Percentiles rank a stretch among this genome's conserved stretches.
Conservation (phyloP, 2,888 invertebrate genomes). For the Drosophila prostipennis region DNA sequence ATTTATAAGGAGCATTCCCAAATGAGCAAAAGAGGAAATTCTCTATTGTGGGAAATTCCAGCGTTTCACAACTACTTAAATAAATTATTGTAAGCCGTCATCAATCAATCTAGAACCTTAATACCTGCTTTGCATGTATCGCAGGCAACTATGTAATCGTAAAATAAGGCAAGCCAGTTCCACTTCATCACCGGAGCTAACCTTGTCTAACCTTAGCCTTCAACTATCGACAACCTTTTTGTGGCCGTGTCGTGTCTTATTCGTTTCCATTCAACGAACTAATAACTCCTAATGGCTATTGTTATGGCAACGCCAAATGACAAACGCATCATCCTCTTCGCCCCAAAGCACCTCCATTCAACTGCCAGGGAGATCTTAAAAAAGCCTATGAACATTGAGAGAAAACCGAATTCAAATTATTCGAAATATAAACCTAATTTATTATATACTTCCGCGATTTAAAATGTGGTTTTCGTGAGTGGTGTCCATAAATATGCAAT, state of each 20-base stretch:
- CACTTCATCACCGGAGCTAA: slow-evolving; percentile 20
- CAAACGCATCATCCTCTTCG: slow-evolving; percentile 31
- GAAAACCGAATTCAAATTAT: too few relatives aligned
- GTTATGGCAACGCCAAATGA: slow-evolving; percentile 36
- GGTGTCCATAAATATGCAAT: slow-evolving; percentile 50
- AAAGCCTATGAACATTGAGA: not conserved
- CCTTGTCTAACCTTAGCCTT: slow-evolving; percentile 50
- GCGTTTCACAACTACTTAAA: too few relatives aligned
- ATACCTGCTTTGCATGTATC: slow-evolving; percentile 30
- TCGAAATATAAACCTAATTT: too few relatives aligned
- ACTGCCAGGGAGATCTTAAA: not conserved
- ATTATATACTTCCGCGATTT: too few relatives aligned
- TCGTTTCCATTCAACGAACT: slow-evolving; percentile 45
- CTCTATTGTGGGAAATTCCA: too few relatives aligned
- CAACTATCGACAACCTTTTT: slow-evolving; percentile 31
- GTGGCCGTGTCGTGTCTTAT: slow-evolving; percentile 21
- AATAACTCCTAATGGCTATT: slow-evolving; percentile 58
- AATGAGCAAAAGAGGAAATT: too few relatives aligned
- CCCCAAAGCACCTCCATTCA: not conserved
- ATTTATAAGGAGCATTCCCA: not conserved
- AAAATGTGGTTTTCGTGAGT: not conserved
- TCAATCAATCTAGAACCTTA: slow-evolving; percentile 19
- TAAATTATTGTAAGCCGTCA: not conserved
- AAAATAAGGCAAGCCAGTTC: not conserved
- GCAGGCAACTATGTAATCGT: slow-evolving; percentile 16